These are phyloP conservation scores for Scarus forsteni DNA, from an alignment of 2,797 vertebrate species.

Conservation along the genomic window DNA sequence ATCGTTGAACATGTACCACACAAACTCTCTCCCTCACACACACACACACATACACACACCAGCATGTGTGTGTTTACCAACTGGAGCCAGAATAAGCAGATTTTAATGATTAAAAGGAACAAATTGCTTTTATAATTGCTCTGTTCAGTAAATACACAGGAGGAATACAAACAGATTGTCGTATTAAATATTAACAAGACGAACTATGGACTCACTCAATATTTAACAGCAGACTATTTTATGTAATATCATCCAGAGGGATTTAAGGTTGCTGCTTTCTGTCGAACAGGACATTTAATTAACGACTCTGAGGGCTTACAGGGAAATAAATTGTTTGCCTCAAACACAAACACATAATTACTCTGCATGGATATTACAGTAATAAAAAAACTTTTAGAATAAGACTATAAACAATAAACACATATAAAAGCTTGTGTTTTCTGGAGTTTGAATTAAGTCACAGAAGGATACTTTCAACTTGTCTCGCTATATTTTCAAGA, in stretches of 20 bases:
- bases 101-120: constrained; percentile 11
- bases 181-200: neutral
- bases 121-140: constrained; percentile 7
- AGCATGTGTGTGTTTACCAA: neutral
- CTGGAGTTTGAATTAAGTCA: too few species aligned
- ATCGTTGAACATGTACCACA: neutral
- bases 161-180: neutral
- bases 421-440: too few species aligned
- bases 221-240: neutral
- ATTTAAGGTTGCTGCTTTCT: neutral
- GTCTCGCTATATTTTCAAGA: too few species aligned
- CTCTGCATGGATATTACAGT: neutral
- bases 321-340: neutral
- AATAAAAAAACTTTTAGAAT: too few species aligned
- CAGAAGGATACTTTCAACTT: too few species aligned
- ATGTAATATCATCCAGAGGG: neutral
- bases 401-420: too few species aligned
- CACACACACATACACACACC: too few species aligned
- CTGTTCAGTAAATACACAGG: neutral
- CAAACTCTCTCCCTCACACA: neutral
- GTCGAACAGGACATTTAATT: too few species aligned
- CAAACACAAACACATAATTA: neutral
- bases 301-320: neutral
- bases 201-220: neutral
- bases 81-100: neutral